Conservation (phyloP, 2,113 vertebrate species). For the Chamaea fasciata region DNA sequence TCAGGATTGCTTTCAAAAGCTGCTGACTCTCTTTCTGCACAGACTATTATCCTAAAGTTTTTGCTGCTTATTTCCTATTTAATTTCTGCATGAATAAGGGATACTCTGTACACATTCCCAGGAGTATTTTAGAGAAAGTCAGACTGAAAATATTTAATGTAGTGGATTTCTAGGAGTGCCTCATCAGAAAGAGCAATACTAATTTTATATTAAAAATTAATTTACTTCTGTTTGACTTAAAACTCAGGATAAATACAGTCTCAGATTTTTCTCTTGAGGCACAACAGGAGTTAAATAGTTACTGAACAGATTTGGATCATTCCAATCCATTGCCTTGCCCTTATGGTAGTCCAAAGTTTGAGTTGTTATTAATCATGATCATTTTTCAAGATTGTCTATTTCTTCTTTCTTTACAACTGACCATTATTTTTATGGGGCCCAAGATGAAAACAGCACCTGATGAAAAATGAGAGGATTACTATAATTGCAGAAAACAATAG, state of each 20-base stretch:
- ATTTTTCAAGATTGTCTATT: background rate
- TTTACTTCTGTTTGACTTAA: slow-evolving; percentile 36
- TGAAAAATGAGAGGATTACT: background rate
- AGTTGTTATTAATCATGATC: background rate
- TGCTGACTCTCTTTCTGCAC: background rate
- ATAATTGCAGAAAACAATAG: background rate
- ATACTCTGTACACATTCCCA: background rate
- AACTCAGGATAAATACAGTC: slow-evolving; percentile 26
- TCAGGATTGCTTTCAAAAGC: background rate
- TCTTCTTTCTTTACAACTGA: background rate
- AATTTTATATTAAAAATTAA: slow-evolving; percentile 59
- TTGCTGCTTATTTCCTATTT: slow-evolving; percentile 30
- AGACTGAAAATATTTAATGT: slow-evolving; percentile 13
- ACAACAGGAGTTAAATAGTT: background rate
- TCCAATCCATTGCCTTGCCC: background rate
- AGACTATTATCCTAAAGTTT: background rate
- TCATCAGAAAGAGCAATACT: slow-evolving; percentile 22
- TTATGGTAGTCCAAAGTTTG: background rate
- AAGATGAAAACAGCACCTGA: background rate
- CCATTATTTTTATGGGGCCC: background rate
- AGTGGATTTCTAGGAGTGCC: background rate
- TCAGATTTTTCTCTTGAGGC: slow-evolving; percentile 24
- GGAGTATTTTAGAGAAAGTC: slow-evolving; percentile 22
- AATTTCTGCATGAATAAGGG: slow-evolving; percentile 35
- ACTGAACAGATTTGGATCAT: background rate